Conservation (phyloP, 2,113 vertebrate species). For the Chlorocebus sabaeus region DNA sequence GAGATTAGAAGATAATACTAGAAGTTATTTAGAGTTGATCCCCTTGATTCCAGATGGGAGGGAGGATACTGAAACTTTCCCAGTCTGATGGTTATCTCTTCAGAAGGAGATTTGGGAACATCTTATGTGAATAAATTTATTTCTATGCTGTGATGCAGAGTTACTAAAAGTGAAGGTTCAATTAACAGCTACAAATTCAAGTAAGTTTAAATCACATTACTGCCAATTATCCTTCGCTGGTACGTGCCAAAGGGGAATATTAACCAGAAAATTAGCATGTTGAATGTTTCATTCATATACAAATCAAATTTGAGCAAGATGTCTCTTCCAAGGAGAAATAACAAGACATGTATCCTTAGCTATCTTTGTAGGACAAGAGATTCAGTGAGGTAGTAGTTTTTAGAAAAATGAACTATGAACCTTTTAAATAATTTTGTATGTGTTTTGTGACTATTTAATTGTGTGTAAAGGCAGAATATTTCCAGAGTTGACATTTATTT, state of each 20-base stretch:
- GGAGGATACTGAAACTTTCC: constrained; percentile 31
- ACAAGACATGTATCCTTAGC: not conserved
- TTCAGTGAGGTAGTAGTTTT: not conserved
- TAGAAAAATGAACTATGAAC: not conserved
- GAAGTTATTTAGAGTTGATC: constrained; percentile 69
- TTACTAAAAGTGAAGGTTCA: constrained; percentile 70
- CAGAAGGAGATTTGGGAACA: constrained; percentile 53
- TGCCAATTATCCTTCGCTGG: constrained; percentile 70
- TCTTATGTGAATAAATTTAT: constrained; percentile 63
- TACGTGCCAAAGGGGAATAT: constrained; percentile 70
- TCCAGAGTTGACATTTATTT: not conserved
- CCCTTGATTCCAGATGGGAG: constrained; percentile 51
- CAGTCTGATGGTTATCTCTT: constrained; percentile 2
- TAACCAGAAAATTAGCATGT: constrained; percentile 74
- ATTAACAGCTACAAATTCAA: constrained; percentile 72
- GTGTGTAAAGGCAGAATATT: not conserved
- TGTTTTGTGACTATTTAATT: not conserved
- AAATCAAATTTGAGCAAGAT: constrained; percentile 64
- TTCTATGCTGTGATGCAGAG: constrained; percentile 47
- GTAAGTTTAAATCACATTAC: constrained; percentile 72
- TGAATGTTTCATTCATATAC: constrained; percentile 61
- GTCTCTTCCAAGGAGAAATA: constrained; percentile 62
- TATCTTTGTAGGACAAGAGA: constrained; percentile 29
- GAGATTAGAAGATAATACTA: constrained; percentile 56
- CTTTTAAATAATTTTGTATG: not conserved